Base-by-base conservation (phyloP, 2,797 vertebrate genomes). In the Helostoma temminkii region DNA sequence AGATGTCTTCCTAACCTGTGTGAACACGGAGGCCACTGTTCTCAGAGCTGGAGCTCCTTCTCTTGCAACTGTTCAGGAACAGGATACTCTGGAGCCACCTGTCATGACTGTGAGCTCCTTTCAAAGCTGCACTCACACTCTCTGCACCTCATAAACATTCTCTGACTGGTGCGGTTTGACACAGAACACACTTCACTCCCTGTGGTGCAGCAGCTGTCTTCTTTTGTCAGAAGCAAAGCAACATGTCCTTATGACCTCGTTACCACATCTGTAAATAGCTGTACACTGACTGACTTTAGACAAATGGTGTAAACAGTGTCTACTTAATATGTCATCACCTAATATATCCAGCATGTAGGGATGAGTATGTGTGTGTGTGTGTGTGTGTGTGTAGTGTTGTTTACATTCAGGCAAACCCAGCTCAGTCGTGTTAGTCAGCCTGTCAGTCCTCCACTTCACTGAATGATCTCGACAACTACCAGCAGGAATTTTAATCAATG, bases 1-100 rank as follows among this genome's bases (percentile, higher is more conserved):
- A 99, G 98, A 45, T 99, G 98, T 84, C 93, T 98, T 30, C 96
- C 97, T 18, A 96, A 96, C 94, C 94, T 96, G 54, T 99, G 98
- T 77, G 97, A 99, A 81, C 97, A 99, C 0, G 96, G 94, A 46
- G 96, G 96, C 55, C 94, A 84, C 71, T 99, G 98, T 73, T 94
- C 94, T 28, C 98, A 99, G 89, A 95, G 95, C 2, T 99, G 98
- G 98, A 89, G 74, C 18, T 93, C 93, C 9, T 98, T 99, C 87
- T 89, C 91, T 83, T 99, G 98, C 0, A 94, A 99, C 88, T 99
- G 98, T 26, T 93, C 91, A 0, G 92, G 95, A 32, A 96, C 95
- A 0, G 96, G 96, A 48, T 98, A 99, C 86, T 90, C 53, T 0
- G 98, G 97, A 52, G 93, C 94, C 2, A 98, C 97, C 22, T 99